Evolutionary conservation across 2,797 vertebrate species (phyloP), one percentile per base, ranked within the genome.

Genomic region (Bradypodion ventrale): DNA sequence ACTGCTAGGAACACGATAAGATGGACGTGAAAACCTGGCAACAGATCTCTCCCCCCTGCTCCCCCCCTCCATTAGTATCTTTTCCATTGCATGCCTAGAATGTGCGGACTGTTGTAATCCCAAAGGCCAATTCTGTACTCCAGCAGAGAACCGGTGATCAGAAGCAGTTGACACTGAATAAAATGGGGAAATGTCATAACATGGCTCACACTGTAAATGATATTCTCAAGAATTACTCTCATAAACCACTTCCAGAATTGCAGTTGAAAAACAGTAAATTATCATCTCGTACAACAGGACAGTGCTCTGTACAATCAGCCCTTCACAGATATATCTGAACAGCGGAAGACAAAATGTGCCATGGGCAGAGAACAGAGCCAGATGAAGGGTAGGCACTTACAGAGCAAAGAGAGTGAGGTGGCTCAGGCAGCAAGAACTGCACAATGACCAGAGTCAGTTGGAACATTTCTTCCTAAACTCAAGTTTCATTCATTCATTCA

Each of bases 141-240:
- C 16, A 82, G 75, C 60, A 74, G 83, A 77, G 37, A 78, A 78
- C 66, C 25, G 66, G 40, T 42, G 37, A 40, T 44, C 59, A n/a
- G 56, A 78, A 72, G n/a, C 27, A 6, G 10, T 29, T 59, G 78
- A 21, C n/a, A 27, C 21, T 46, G 75, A 9, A 6, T 19, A 15
- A 19, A 44, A 78, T 25, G 40, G 23, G 13, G 7, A 62, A 68
- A 40, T 19, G 65, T 85, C 70, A 75, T 75, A 42, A 32, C 27
- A 65, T 16, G 42, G 35, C 19, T 78, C 27, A 66, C 27, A 6
- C 16, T 40, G 15, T 2, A 32, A 15, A 37, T 74, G n/a, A n/a
- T 79, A 19, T 52, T 65, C 56, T 63, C 32, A 49, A 32, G 35
- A 75, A 49, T 44, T 52, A 75, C 49, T 75, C 13, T n/a, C 29